Base-by-base conservation (phyloP, 2,888 invertebrate genomes). In the Nymphalis polychloros region DNA sequence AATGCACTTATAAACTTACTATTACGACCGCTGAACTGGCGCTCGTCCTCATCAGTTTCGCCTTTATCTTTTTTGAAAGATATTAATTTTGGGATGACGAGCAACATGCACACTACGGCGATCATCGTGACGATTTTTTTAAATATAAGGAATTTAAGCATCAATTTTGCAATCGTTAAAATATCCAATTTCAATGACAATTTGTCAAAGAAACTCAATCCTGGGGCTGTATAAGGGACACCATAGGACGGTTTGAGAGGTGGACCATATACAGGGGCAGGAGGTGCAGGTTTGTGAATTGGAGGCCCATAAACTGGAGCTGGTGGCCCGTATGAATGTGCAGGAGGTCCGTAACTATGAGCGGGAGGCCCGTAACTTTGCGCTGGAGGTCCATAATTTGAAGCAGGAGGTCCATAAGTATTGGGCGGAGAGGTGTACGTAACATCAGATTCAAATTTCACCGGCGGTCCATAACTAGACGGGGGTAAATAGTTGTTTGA, bases 51-150 rank as follows among this genome's bases (percentile, higher is more conserved):
- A 19, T 81, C 81, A 59, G 75, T 78, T 63, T 81, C 82, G 16
- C 81, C 81, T 23, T 81, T 81, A 59, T 85, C 87, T 76, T 92
- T 92, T 75, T 93, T 93, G 73, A 92, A 90, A 55, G 85, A 84
- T 68, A 94, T 93, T 27, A 96, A 84, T 82, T 95, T 95, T 0
- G 97, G 97, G 73, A 97, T 94, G 80, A 97, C 96, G 63, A 97
- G 86, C 75, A 97, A 84, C 80, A 97, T 91, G 80, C 95, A 96
- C 76, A 96, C 94, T 7, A 96, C 92, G 0, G 95, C 96, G 53
- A 97, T 94, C 86, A 97, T 96, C 76, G 96, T 96, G 68, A 97
- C 95, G 63, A 96, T 94, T 86, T 97, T 95, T 86, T 97, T 97
- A 83, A 97, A 96, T 76, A 97, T 95, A 6, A 97, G 87, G 63